Percentiles rank a stretch among this genome's conserved stretches.
These are phyloP conservation scores for Lycopodina hypogea DNA, from an alignment of 37 sponge, comb jelly and placozoan genomes.

Conservation along the genomic window DNA sequence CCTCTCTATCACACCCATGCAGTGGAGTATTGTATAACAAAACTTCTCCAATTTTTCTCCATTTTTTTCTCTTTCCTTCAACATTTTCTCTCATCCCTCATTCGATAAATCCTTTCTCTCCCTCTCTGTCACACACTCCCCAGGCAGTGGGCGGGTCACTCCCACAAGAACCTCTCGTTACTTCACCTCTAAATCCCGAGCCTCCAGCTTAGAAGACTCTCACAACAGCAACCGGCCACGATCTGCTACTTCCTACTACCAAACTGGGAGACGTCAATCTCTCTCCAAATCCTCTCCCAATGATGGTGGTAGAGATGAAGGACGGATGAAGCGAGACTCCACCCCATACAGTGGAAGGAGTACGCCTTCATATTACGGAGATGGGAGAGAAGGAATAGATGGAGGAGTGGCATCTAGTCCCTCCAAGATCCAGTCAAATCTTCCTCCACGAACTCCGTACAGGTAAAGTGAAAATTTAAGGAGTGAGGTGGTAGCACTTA, in stretches of 20 bases:
- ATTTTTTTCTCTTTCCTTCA: too few relatives aligned
- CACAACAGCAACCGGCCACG: too few relatives aligned
- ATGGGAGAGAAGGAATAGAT: not conserved
- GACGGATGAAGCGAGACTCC: constrained; percentile 6
- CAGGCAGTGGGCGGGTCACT: too few relatives aligned
- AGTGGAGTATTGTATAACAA: too few relatives aligned
- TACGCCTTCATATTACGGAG: constrained; percentile 8
- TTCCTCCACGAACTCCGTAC: constrained; percentile 44
- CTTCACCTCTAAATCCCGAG: not conserved
- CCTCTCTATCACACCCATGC: too few relatives aligned
- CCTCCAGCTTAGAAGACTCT: not conserved
- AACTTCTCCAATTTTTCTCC: too few relatives aligned
- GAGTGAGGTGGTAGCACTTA: not conserved
- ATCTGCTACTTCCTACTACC: constrained; percentile 29
- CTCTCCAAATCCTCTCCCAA: too few relatives aligned
- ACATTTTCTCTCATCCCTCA: too few relatives aligned
- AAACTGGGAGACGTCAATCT: not conserved
- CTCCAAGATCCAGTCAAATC: not conserved
- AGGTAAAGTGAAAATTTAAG: constrained; percentile 11
- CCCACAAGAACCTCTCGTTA: not conserved
- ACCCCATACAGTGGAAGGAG: constrained; percentile 44
- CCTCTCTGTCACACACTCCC: too few relatives aligned
- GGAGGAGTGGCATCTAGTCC: constrained; percentile 8
- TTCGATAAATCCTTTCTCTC: too few relatives aligned
- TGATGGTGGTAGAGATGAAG: not conserved